Percentiles rank a stretch among this genome's conserved stretches.
Evolutionary conservation across 1,140 invertebrate species (phyloP).

Genomic region (Andrena cerasifolii): DNA sequence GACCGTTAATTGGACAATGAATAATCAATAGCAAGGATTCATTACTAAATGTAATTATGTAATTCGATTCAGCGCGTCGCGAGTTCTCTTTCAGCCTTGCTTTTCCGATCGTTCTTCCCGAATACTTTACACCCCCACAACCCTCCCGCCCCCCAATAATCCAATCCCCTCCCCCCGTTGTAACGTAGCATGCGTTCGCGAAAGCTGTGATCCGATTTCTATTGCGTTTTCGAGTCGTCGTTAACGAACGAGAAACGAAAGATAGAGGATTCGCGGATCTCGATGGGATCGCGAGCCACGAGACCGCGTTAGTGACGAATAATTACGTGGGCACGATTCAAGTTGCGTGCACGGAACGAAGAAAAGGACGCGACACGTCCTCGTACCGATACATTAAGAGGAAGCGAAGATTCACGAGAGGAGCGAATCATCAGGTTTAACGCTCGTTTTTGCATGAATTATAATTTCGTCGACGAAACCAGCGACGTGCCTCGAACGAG

Average conservation of each 20-base stretch:
- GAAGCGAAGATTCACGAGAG: conserved; percentile 52
- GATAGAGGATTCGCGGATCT: conserved; percentile 15
- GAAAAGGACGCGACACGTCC: conserved; percentile 30
- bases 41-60: not conserved
- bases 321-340: conserved; percentile 37
- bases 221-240: conserved; percentile 60
- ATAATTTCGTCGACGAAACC: conserved; percentile 46
- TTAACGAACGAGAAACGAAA: conserved; percentile 50
- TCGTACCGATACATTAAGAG: conserved; percentile 26
- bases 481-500: conserved; percentile 18
- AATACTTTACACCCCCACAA: not conserved
- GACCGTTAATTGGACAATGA: not conserved
- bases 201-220: conserved; percentile 74
- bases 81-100: conserved; percentile 43
- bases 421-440: conserved; percentile 49
- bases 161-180: conserved; percentile 46
- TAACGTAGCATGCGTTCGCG: conserved; percentile 63
- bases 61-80: not conserved
- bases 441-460: conserved; percentile 55
- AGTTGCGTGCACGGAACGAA: conserved; percentile 50
- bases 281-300: conserved; percentile 31
- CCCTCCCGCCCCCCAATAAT: conserved; percentile 28
- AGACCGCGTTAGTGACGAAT: conserved; percentile 29
- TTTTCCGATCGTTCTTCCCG: conserved; percentile 53
- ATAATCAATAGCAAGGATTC: conserved; percentile 36